Evolutionary conservation across 2,797 vertebrate species (phyloP), one percentile per base, ranked within the genome.

Genomic region (Picus viridis): DNA sequence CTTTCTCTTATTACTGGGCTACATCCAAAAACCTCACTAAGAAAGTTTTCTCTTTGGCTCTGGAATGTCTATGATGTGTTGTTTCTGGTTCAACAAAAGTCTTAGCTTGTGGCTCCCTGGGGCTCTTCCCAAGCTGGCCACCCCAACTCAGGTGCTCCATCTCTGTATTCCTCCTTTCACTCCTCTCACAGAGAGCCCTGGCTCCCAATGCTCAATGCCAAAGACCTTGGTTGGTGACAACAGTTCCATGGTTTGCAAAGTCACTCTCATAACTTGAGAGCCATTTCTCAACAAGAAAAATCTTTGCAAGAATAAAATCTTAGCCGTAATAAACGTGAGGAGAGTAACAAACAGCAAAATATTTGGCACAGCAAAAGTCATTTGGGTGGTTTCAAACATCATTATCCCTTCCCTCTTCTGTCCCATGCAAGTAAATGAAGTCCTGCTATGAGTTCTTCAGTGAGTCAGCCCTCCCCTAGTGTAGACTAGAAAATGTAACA

Each of bases 381-480:
- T 56, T 29, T 76, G 73, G 74, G 79, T 0, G 3, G 45, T 86
- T 92, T 84, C 68, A 89, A 82, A 86, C n/a, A 79, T 69, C 57
- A 58, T 16, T 79, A 67, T 6, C 26, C 47, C 36, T 84, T 75
- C 67, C 34, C 51, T 64, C 56, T 91, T 65, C n/a, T 12, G 64
- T 56, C 64, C 92, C n/a, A 62, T 83, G 7, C 76, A 86, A 92
- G 68, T 86, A 93, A 95, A 96, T 91, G 86, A 92, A 93, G 57
- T 54, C 53, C 61, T 91, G 64, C 62, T 49, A 63, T 1, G 43
- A 86, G 61, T 41, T 79, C 77, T 93, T 76, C 58, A 68, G 74
- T 62, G 83, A 95, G 89, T 70, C 87, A 91, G 86, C 80, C 58
- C 51, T 94, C 51, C 68, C 59, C 6, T 20, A 84, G 83, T 83